These are phyloP conservation scores for Magallana ariakensis DNA, from an alignment of 1,140 invertebrate genomes.

Conservation along the genomic window DNA sequence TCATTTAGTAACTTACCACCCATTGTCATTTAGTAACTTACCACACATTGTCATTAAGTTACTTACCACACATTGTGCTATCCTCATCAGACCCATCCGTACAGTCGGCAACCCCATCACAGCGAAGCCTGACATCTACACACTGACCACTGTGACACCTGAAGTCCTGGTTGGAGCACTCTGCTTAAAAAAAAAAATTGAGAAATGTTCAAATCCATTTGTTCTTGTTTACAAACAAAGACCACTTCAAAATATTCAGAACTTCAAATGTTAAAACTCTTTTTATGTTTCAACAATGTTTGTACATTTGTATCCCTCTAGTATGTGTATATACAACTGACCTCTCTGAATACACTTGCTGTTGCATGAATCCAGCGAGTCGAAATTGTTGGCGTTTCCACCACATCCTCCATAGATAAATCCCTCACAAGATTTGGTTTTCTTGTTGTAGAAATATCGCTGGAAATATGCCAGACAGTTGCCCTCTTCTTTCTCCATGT, in stretches of 20 bases:
- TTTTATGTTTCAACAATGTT: no score
- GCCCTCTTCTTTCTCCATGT: slow-evolving; percentile 47
- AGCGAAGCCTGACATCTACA: slow-evolving; percentile 8
- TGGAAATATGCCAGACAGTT: slow-evolving; percentile 66
- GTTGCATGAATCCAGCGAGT: slow-evolving; percentile 59
- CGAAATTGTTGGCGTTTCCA: slow-evolving; percentile 83
- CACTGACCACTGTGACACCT: slow-evolving; percentile 40
- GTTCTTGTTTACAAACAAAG: no score
- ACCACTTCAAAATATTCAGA: no score
- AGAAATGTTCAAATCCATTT: no score
- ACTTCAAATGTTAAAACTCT: no score
- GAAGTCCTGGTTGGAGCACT: slow-evolving; percentile 7
- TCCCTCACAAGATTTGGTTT: slow-evolving; percentile 78
- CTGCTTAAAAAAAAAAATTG: not conserved
- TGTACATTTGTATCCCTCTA: no score
- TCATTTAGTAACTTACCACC: no score
- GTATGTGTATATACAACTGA: not conserved
- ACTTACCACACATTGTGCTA: no score
- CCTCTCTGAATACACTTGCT: slow-evolving; percentile 55
- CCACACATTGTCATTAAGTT: no score
- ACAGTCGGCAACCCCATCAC: slow-evolving; percentile 49
- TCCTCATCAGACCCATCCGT: slow-evolving; percentile 45
- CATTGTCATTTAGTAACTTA: no score
- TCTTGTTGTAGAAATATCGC: slow-evolving; percentile 80
- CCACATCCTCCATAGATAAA: slow-evolving; percentile 83